Evolutionary conservation across 1,140 invertebrate species (phyloP).

Genomic region (Macrobrachium rosenbergii): DNA sequence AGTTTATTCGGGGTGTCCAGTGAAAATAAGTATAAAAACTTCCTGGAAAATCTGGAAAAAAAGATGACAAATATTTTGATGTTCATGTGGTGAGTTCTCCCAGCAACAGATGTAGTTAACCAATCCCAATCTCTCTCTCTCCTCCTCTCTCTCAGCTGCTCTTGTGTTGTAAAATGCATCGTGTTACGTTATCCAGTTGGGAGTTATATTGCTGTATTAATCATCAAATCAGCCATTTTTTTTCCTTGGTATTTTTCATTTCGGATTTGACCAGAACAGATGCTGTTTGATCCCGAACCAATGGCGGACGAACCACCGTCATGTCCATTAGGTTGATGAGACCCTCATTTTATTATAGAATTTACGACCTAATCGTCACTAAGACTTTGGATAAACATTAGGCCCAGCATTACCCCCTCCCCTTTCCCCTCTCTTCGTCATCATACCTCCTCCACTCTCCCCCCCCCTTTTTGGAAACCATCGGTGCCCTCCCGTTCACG

Average conservation of each 20-base stretch:
- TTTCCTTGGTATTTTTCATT: constrained; percentile 35
- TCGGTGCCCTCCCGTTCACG: constrained; percentile 4
- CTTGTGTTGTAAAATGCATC: background rate
- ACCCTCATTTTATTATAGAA: constrained; percentile 61
- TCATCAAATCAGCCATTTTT: constrained; percentile 17
- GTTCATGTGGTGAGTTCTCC: too few species aligned
- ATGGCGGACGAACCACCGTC: constrained; percentile 31
- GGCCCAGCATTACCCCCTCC: constrained; percentile 18
- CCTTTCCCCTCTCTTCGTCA: too few species aligned
- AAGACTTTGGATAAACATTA: constrained; percentile 62
- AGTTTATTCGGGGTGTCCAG: too few species aligned
- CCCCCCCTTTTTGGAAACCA: background rate
- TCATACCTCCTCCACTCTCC: constrained; percentile 20
- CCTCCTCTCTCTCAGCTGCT: constrained; percentile 10
- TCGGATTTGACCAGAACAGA: constrained; percentile 49
- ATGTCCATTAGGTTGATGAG: constrained; percentile 59
- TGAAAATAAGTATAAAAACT: too few species aligned
- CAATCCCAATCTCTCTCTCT: constrained; percentile 17
- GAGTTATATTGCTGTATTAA: constrained; percentile 49
- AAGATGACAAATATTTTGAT: too few species aligned
- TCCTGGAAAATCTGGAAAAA: too few species aligned
- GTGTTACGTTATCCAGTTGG: constrained; percentile 9
- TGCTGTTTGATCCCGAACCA: constrained; percentile 55
- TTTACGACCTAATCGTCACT: constrained; percentile 61
- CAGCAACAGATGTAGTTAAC: background rate